Base-by-base conservation (phyloP, 2,113 vertebrate species). In the Maccullochella peelii region DNA sequence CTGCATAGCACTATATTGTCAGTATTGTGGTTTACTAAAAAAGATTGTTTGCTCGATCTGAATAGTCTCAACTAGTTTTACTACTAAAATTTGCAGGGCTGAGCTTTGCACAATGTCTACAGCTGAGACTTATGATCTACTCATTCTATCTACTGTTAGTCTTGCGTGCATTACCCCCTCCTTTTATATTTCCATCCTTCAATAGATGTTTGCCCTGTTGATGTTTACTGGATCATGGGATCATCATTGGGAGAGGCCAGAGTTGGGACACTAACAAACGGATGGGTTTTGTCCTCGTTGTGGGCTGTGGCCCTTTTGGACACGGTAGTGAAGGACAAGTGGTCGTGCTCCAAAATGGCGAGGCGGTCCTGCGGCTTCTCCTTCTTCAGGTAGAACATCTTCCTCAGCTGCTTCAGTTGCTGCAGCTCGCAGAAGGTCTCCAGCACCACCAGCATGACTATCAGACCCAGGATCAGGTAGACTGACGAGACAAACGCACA, bases 391-490 rank as follows among this genome's bases (percentile, higher is more conserved):
- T 98, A 98, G 94, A 99, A 99, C 92, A 99, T 96, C 88, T 98
- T 98, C 70, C 97, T 95, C 86, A 99, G 97, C 79, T 97, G 97
- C 90, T 99, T 99, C 86, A 99, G 95, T 80, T 99, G 97, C 55
- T 97, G 97, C 75, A 99, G 97, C 92, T 99, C 98, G 57, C 98
- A 99, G 95, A 99, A 98, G 52, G 98, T 99, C 92, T 99, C 98
- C 69, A 99, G 95, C 65, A 98, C 97, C 7, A 99, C 97, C 93
- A 99, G 84, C 97, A 99, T 98, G 72, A 97, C 97, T 0, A 99
- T 96, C 62, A 99, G 97, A 49, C 98, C 98, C 54, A 98, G 94
- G 50, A 99, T 89, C 74, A 99, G 95, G 92, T 99, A 99, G 77
- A 98, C 98, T 99, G 88, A 16, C 0, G 23, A 61, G 15, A 82